These are phyloP conservation scores for Drosophila paramelanica DNA, from an alignment of 2,888 invertebrate genomes.

Conservation along the genomic window DNA sequence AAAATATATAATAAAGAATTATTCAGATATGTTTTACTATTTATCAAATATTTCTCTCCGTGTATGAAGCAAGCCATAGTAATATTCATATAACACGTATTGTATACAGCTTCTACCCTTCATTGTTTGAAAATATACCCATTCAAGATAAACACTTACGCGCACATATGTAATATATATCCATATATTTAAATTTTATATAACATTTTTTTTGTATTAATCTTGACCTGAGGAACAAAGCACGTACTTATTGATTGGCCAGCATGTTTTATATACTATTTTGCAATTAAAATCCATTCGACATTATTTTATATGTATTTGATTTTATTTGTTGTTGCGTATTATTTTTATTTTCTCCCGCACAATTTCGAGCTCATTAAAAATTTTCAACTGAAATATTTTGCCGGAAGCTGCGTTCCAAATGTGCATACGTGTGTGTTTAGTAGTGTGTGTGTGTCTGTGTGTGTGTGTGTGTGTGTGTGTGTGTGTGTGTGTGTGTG, in stretches of 20 bases:
- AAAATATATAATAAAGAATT: too few species aligned
- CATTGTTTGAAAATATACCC: constrained; percentile 15
- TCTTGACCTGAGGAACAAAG: not conserved
- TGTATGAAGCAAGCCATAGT: not conserved
- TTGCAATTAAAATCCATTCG: constrained; percentile 35
- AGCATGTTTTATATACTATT: constrained; percentile 27
- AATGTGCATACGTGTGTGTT: constrained; percentile 27
- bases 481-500: constrained; percentile 8
- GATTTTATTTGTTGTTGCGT: constrained; percentile 28
- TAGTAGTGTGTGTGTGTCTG: constrained; percentile 4
- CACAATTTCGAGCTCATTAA: constrained; percentile 77
- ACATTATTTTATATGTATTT: constrained; percentile 25
- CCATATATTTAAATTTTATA: too few species aligned
- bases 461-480: constrained; percentile 23
- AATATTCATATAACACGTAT: not conserved
- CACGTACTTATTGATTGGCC: constrained; percentile 23
- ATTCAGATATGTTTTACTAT: too few species aligned
- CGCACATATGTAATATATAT: too few species aligned
- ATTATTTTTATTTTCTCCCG: constrained; percentile 36
- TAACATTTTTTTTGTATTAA: not conserved
- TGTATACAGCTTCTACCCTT: constrained; percentile 1
- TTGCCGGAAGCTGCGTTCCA: constrained; percentile 67
- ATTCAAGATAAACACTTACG: not conserved
- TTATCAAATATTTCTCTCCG: not conserved
- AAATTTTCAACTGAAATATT: constrained; percentile 81